Base-by-base conservation (phyloP, 2,888 invertebrate species). In the Schizotus pectinicornis region DNA sequence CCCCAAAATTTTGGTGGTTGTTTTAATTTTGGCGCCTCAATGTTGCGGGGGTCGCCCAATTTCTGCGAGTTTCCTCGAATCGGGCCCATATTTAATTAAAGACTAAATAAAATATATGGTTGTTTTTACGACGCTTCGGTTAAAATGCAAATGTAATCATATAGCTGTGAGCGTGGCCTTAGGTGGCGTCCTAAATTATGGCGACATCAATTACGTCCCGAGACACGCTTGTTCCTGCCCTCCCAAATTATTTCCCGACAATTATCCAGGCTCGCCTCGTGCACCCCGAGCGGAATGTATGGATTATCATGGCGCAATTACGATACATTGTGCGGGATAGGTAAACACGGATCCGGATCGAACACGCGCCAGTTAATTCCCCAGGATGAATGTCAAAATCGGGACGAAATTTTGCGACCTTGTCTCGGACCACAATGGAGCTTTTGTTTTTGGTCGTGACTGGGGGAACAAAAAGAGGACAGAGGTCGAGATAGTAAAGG, bases 131-230 rank as follows among this genome's bases (percentile, higher is more conserved):
- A 63, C 50, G 59, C 58, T 61, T 64, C 70, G 68, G 67, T 68
- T 70, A 64, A 70, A 70, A 73, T 72, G 73, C 68, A 72, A 72
- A 73, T 73, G 70, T 69, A 70, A 71, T 70, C 67, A 70, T 69
- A 65, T 56, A 56, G 61, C 63, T 58, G 59, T 60, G 53, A 59
- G 65, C 62, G 59, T 45, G 60, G 66, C 62, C 65, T 64, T 67
- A 68, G 67, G 69, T 66, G 64, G 63, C 61, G 55, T 45, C 48
- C 56, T 62, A 59, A 69, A 67, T 67, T 66, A 67, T 67, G 62
- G 50, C 64, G 58, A 63, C 69, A 67, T 66, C 67, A 69, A 69
- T 70, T 69, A 67, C 60, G 62, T 38, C 60, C 59, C 67, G n/a
- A 53, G 60, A 59, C 67, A 58, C 52, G 55, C 51, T 52, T 56